Evolutionary conservation across 2,888 invertebrate genomes (phyloP), one percentile per base, ranked within the genome.

Genomic region (Drosophila recens): DNA sequence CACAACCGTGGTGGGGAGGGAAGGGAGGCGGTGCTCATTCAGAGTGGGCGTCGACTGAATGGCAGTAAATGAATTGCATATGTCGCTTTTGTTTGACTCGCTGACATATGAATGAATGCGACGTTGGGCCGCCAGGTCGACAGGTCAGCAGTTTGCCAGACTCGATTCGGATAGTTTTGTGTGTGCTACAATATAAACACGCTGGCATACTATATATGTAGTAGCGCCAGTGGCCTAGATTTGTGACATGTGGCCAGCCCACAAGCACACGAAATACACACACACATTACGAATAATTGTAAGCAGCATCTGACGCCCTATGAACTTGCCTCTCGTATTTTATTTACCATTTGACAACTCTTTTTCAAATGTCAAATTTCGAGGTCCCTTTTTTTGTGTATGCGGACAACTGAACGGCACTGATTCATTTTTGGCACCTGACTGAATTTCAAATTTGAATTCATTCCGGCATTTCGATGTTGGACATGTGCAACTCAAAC

Each of bases 31-130:
- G 34, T 11, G 20, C 23, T 3, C 23, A 45, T 27, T 20, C 20
- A 40, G 54, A 33, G 27, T 64, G 59, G 77, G 76, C 71, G 76
- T 71, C 56, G 62, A 64, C 42, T 76, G 73, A 73, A 80, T 68
- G 69, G 76, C 71, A 79, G 76, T 85, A 85, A 88, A 90, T 85
- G 90, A 89, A 88, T 89, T 89, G 80, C 83, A 85, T 84, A 79
- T 79, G 88, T 54, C 67, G 79, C 88, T 67, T 75, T 89, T 85
- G 90, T 89, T 84, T 71, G 52, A 74, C 68, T 57, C 57, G 53
- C 68, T 84, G 76, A 82, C 70, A 75, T 79, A 54, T 82, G 79
- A 82, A 87, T 89, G 80, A 72, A 72, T 69, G 56, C 58, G 45
- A 9, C 15, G 40, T 38, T 56, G 62, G 65, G 72, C 38, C 45